Evolutionary conservation across 2,113 vertebrate genomes (phyloP).

Genomic region (rabbit (Oryctolagus cuniculus)): DNA sequence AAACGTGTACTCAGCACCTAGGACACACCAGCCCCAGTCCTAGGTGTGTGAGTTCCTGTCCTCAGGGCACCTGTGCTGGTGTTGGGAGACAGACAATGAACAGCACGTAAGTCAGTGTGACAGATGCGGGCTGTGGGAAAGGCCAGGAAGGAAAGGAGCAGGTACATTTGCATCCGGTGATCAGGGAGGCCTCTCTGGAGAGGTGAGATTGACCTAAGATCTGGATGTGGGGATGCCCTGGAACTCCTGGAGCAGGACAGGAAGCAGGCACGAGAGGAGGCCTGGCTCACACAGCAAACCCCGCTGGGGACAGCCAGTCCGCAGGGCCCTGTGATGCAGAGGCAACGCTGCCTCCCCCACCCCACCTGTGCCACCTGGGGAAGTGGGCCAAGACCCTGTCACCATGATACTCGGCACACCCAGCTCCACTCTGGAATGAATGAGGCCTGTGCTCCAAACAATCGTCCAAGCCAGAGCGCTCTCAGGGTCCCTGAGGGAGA

Average conservation of each 20-base stretch:
- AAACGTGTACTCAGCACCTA: not conserved
- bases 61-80: not conserved
- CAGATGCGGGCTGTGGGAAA: too few relatives aligned
- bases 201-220: not conserved
- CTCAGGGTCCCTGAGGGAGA: not conserved
- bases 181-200: not conserved
- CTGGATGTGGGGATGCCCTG: not conserved
- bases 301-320: not conserved
- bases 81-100: not conserved
- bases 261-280: not conserved
- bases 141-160: not conserved
- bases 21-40: not conserved
- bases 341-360: too few relatives aligned
- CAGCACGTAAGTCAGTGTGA: not conserved
- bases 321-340: not conserved
- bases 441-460: not conserved
- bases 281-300: not conserved
- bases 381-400: not conserved
- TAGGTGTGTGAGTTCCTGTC: not conserved
- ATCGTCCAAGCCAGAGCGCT: not conserved
- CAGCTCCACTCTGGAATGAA: not conserved
- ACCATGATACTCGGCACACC: not conserved
- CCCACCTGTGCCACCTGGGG: not conserved
- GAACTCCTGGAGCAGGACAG: accelerated
- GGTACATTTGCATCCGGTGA: not conserved